These are phyloP conservation scores for Peromyscus eremicus DNA, from an alignment of 2,797 vertebrate species.

Conservation along the genomic window DNA sequence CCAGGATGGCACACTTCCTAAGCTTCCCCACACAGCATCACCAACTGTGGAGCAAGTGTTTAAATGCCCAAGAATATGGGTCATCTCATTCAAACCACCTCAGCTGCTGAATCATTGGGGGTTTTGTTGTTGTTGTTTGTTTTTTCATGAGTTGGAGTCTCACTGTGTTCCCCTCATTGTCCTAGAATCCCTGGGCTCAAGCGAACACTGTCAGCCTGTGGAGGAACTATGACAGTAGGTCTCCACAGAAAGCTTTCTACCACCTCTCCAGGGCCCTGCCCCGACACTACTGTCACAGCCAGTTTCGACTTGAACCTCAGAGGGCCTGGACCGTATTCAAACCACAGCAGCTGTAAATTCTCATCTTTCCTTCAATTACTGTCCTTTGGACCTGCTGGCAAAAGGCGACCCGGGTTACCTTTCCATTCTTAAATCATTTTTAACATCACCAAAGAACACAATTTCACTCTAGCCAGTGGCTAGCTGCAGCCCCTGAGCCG, in stretches of 20 bases:
- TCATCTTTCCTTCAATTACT: slow-evolving; percentile 46
- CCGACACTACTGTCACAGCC: neutral
- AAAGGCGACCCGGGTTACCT: slow-evolving; percentile 61
- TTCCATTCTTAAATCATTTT: slow-evolving; percentile 90
- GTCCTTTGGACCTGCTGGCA: slow-evolving; percentile 38
- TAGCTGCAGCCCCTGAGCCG: slow-evolving; percentile 88
- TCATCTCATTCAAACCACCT: too few relatives aligned
- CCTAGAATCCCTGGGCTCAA: neutral
- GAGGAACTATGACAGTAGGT: neutral
- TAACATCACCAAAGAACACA: slow-evolving; percentile 84
- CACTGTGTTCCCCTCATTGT: neutral
- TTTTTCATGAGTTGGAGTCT: neutral
- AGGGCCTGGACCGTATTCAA: neutral
- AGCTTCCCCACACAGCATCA: too few relatives aligned
- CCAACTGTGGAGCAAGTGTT: neutral
- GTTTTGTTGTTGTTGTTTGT: neutral
- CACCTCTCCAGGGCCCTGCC: neutral
- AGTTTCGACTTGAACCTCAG: neutral
- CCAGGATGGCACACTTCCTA: neutral
- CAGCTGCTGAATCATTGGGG: neutral
- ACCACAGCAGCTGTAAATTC: neutral
- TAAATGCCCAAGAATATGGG: neutral
- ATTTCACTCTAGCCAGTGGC: slow-evolving; percentile 89
- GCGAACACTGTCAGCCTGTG: neutral
- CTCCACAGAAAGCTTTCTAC: too few relatives aligned